Base-by-base conservation (phyloP, 2,888 invertebrate species). In the Kryphioiulus occultus region DNA sequence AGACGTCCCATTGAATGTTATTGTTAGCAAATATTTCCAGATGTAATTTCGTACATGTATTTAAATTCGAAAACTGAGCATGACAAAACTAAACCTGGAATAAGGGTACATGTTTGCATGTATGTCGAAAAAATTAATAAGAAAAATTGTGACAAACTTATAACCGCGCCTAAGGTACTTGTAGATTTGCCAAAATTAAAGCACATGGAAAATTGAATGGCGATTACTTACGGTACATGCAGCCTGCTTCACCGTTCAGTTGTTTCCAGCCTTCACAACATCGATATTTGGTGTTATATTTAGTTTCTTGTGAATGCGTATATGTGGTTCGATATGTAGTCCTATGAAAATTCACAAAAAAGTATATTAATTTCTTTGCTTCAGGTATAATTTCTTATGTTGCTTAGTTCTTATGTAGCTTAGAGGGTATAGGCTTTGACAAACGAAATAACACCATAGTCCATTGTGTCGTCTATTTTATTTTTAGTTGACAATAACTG, bases 261-360 rank as follows among this genome's bases (percentile, higher is more conserved):
- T 92, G 92, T 82, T 91, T 90, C 92, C 93, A 93, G 10, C 93
- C 93, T 42, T 92, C 91, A 90, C 93, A 93, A 89, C 93, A 93
- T 89, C 92, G 91, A 88, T 92, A 92, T 82, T 91, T 91, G 0
- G 92, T 92, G 30, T 91, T 91, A 84, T 92, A 91, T 84, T 91
- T 89, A 17, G 92, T 92, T 86, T 92, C 91, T 88, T 92, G 92
- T 84, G 92, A 91, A 89, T 92, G 91, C 89, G 92, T 91, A 89
- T 92, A 92, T 35, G 92, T 92, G 26, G 92, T 92, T 89, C 92
- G 93, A 90, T 93, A 93, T 89, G 93, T 92, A 0, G 93, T 93
- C 89, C 93, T 93, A 91, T 12, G 92, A 91, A 85, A 89, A 88
- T 83, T 68, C 82, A 82, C 9, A 47, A 47, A 47, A 47, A 47